Base-by-base conservation (phyloP, 2,797 vertebrate genomes). In the Tangara arthus region DNA sequence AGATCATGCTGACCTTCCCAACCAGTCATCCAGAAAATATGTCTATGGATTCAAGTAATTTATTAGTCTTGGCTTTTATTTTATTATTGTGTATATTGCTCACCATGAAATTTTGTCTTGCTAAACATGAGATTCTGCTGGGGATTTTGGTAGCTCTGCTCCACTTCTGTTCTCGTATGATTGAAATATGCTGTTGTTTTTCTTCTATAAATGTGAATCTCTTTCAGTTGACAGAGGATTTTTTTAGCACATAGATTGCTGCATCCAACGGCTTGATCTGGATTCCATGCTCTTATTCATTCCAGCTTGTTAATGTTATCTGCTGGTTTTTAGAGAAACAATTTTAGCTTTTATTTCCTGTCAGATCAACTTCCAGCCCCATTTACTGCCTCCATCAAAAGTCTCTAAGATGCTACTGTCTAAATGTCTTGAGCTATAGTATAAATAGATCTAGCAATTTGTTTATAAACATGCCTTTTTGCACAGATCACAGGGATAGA, bases 271-370 rank as follows among this genome's bases (percentile, higher is more conserved):
- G 46, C 55, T 87, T 27, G 46, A 17, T 91, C 78, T 92, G 65
- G 63, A 72, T 82, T 93, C 84, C 32, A 11, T 19, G 28, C 10
- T 87, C 65, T 80, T 89, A 49, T 17, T 94, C 71, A 85, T 93
- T 75, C 71, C 79, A 79, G 69, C 72, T 82, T 91, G 79, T 90
- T 92, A 89, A 87, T 88, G 60, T 80, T 95, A 89, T 93, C 70
- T 89, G 21, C 41, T 80, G n/a, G 11, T 26, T 90, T 94, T 93
- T 55, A 91, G 55, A 73, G 92, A 93, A 93, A 92, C 44, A 86
- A 30, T 89, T 95, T 93, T 68, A 96, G 49, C 87, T 95, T 95
- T 94, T 95, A 86, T 91, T 97, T 96, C 95, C 95, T 94, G 73
- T 85, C 87, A 92, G 91, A 95, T 81, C 63, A 71, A 90, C 64